Base-by-base conservation (phyloP, 2,113 vertebrate genomes). In the Amblyopsis rosae region DNA sequence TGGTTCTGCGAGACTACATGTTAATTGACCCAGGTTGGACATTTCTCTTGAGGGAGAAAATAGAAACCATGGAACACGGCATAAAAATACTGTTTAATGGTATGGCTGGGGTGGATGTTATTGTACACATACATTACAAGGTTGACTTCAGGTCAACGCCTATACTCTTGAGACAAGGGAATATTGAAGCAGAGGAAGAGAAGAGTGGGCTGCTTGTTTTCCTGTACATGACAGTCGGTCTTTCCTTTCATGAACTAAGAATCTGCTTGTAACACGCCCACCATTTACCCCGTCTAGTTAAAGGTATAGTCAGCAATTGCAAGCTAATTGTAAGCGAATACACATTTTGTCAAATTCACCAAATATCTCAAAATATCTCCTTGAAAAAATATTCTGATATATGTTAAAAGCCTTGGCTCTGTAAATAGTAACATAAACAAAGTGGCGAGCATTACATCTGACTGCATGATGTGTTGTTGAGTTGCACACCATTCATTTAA, bases 41-140 rank as follows among this genome's bases (percentile, higher is more conserved):
- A 88, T 81, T 79, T 86, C 77, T 74, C 84, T 73, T 15, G 53
- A 84, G 85, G 70, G 72, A 73, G 54, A 73, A 67, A 73, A 64
- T 79, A 76, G 81, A 82, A 86, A 84, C 65, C 59, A 26, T 63
- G 71, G 81, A 83, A 71, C 78, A 81, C 77, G 82, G 76, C 85
- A 62, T 85, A 85, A 86, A 74, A 85, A 85, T 74, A 82, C 75
- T 72, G 72, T 86, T 74, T 67, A 83, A 82, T 83, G 61, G 60
- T 66, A 70, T 17, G 33, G 73, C 82, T 62, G 81, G 86, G 77
- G 78, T 87, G 85, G 85, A 87, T 90, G 87, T 89, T 92, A 86
- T 90, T 86, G 79, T 12, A 85, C 77, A 80, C 77, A 84, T 90
- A 76, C 66, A 73, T 91, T 90, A 89, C 85, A 82, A 80, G 84